Base-by-base conservation (phyloP, 2,797 vertebrate species). In the Heterohyrax brucei region DNA sequence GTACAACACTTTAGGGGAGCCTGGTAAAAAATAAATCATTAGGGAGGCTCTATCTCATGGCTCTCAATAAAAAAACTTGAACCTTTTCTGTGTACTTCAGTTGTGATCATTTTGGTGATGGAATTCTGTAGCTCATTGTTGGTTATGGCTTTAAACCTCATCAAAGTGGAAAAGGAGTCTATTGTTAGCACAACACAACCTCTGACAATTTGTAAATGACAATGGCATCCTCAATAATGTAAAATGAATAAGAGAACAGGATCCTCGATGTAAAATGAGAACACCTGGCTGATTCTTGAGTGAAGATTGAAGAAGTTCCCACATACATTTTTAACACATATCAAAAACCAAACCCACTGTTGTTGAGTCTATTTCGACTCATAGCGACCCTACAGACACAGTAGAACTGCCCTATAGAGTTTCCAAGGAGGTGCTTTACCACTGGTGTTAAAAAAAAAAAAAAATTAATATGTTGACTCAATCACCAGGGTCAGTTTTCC, bases 181-280 rank as follows among this genome's bases (percentile, higher is more conserved):
- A 6, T 68, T 12, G 30, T 78, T 91, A 53, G 24, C 6, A n/a
- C 5, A 13, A 33, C 21, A 85, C 39, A 26, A 70, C 39, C 26
- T 91, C 53, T 73, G 66, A 84, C 22, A 88, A 19, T 64, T 85
- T 92, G 46, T 62, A 13, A 80, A 72, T 84, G 9, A 91, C 24
- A 59, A 93, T 56, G 4, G 18, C 46, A 33, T 7, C 28, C 6
- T 56, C 4, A 26, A 10, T 1, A 6, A 28, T 19, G 0, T 48
- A n/a, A 79, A 87, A 66, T 53, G 16, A 30, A 1, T 75, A 14
- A 77, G 44, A 87, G 10, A 8, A 68, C 39, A 39, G 39, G 39
- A 39, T 39, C 39, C 39, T 39, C 39, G 39, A 39, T 39, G 39
- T 39, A 39, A 39, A 39, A 39, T 39, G 39, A 39, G 39, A 56